Base-by-base conservation (phyloP, 2,113 vertebrate species). In the Gallinago paraguaiae region DNA sequence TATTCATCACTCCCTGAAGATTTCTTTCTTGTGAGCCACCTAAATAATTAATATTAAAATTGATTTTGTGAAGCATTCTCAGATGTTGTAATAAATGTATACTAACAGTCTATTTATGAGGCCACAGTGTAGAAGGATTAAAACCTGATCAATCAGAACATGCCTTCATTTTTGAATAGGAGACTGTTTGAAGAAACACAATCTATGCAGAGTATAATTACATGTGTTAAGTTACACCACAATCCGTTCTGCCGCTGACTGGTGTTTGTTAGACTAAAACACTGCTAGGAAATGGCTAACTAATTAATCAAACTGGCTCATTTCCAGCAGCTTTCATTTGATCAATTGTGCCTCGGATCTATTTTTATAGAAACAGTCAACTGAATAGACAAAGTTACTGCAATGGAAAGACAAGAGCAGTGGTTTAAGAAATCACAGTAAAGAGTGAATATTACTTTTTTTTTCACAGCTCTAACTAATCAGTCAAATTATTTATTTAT, bases 11-110 rank as follows among this genome's bases (percentile, higher is more conserved):
- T 9, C 64, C 81, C 50, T 24, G 77, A 68, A 77, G 51, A 48
- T 22, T 37, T 92, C 22, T 65, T 88, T 84, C 61, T 43, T 69
- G 59, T 23, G 18, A 94, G 83, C n/a, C 46, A 59, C 41, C 37
- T 78, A 76, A 93, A 93, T 65, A 77, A 93, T 89, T 93, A 83
- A 84, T 82, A 93, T 67, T 91, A 88, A 65, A 95, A 92, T 86
- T 84, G 91, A 86, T 95, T 95, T 84, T 61, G 31, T 71, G 59
- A 90, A 71, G 22, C 10, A 13, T 72, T 92, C 50, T 94, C 35
- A 33, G 59, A 63, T 94, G 82, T 67, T 89, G 56, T 31, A 94
- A 84, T 76, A 93, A 95, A 92, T 91, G 45, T 82, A 70, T 82
- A 74, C 22, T 63, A 92, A 92, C 80, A 85, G 28, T 63, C 33